Conservation (phyloP, 1,140 invertebrate genomes). For the Matsumurasca onukii region DNA sequence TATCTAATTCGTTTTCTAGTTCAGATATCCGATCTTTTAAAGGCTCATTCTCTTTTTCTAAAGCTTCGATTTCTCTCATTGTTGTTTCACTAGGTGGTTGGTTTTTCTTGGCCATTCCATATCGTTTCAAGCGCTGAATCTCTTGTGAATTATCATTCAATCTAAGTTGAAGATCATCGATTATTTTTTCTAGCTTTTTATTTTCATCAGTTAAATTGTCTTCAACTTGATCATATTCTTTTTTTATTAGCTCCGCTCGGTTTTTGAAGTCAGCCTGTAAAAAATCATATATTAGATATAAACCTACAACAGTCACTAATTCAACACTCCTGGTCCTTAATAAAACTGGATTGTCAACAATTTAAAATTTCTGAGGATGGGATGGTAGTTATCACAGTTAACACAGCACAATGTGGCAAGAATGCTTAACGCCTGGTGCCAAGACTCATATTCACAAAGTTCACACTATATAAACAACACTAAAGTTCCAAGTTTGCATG, state of each 20-base stretch:
- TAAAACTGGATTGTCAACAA: too few species aligned
- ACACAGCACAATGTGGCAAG: too few species aligned
- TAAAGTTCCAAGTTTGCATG: too few species aligned
- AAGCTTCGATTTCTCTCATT: not conserved
- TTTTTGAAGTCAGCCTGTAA: not conserved
- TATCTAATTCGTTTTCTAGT: not conserved
- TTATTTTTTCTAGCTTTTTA: not conserved
- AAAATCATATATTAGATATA: not conserved
- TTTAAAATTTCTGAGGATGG: too few species aligned
- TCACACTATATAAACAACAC: too few species aligned
- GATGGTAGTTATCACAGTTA: too few species aligned
- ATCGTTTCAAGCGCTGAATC: not conserved
- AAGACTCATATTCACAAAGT: too few species aligned
- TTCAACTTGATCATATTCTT: constrained; percentile 14
- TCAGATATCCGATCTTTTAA: not conserved
- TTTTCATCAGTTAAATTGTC: constrained; percentile 5
- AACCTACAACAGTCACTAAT: too few species aligned
- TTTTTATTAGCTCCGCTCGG: not conserved
- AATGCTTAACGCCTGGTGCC: too few species aligned
- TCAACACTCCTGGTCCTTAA: too few species aligned
- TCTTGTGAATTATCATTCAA: not conserved
- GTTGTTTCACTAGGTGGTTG: not conserved
- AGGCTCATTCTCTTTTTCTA: constrained; percentile 3
- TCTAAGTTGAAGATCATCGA: not conserved
- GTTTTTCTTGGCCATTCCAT: not conserved